Percentiles rank a stretch among this genome's conserved stretches.
phyloP scores from a whole-genome alignment of 2,113 vertebrate species.

The Amia ocellicauda region DNA sequence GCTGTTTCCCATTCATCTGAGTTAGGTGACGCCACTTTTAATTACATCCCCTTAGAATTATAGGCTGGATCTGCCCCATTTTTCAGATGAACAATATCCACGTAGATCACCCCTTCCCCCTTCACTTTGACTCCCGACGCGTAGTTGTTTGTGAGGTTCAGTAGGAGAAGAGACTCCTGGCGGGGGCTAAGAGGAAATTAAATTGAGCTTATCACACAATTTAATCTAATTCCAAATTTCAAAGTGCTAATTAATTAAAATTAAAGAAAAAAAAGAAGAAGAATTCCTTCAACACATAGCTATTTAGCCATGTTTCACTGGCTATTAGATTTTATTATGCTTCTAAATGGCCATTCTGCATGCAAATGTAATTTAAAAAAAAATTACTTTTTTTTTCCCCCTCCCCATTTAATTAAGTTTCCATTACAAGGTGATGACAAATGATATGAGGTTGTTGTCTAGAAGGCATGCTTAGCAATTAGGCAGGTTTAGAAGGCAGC shows the following conservation, averaged over 20 bases:
- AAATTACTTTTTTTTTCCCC: too few relatives aligned
- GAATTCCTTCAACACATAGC: neutral
- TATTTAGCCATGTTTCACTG: neutral
- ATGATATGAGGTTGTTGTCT: neutral
- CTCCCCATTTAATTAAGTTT: neutral
- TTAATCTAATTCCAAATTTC: neutral
- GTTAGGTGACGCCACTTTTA: neutral
- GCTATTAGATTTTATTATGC: slow-evolving; percentile 10
- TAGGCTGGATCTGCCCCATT: neutral
- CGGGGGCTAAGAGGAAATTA: neutral
- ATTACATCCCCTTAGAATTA: neutral
- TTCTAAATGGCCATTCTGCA: slow-evolving; percentile 7
- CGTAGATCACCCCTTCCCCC: too few relatives aligned
- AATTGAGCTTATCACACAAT: neutral
- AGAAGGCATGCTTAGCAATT: neutral
- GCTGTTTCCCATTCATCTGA: neutral
- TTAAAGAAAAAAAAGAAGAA: neutral
- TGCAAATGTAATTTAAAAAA: slow-evolving; percentile 6
- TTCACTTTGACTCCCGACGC: too few relatives aligned
- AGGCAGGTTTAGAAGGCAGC: neutral
- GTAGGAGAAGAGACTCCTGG: neutral
- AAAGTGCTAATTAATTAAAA: slow-evolving; percentile 2
- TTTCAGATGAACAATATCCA: neutral
- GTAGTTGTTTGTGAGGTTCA: neutral
- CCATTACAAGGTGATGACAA: neutral